A percentile compares a stretch with the other conserved stretches of the same genome.
Conservation (phyloP, 1,140 invertebrate species). For the Plutomurus gul region DNA sequence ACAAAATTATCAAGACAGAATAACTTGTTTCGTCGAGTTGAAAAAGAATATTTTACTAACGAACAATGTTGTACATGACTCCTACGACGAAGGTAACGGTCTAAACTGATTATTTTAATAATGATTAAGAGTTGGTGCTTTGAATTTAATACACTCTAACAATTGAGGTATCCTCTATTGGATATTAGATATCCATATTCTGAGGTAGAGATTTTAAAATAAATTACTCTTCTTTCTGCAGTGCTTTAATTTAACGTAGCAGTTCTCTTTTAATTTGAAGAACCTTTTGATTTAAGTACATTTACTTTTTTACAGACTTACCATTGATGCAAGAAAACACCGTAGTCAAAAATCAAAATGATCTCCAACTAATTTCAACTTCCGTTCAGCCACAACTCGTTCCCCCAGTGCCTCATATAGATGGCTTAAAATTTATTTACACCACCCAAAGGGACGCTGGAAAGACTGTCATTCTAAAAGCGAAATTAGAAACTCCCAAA, state of each 20-base stretch:
- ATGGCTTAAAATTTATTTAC: background rate
- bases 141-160: no score
- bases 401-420: background rate
- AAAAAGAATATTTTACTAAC: background rate
- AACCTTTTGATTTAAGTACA: background rate
- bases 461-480: no score
- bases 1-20: background rate
- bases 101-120: no score
- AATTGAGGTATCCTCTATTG: no score
- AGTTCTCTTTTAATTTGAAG: background rate
- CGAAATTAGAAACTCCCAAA: no score
- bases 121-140: no score
- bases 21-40: background rate
- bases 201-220: no score
- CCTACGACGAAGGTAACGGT: no score
- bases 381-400: background rate
- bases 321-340: background rate
- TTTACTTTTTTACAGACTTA: background rate
- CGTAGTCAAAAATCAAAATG: background rate
- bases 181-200: no score
- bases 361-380: background rate
- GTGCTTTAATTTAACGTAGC: no score
- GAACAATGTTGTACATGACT: no score
- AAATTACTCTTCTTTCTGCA: no score
- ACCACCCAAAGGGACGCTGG: background rate